These are phyloP conservation scores for Hymenopus coronatus DNA, from an alignment of 2,888 invertebrate species.

Conservation along the genomic window DNA sequence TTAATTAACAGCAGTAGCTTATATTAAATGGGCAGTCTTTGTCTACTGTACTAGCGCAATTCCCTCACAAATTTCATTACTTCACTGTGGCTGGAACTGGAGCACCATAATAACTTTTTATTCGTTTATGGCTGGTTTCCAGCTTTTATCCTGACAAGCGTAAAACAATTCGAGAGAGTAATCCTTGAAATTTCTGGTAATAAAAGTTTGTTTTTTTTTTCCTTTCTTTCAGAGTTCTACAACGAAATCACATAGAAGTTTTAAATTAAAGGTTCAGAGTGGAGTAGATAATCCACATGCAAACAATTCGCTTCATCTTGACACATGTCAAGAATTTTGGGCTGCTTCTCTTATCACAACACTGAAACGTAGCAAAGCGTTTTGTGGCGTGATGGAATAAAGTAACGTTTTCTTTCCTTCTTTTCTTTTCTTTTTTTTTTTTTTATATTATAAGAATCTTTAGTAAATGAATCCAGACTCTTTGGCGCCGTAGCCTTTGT, in stretches of 20 bases:
- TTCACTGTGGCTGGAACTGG: no score
- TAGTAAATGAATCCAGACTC: neutral
- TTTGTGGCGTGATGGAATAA: neutral
- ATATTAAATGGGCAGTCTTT: no score
- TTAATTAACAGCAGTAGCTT: no score
- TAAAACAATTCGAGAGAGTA: no score
- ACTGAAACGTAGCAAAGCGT: neutral
- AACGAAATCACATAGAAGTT: neutral
- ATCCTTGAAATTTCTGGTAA: neutral
- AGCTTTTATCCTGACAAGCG: neutral
- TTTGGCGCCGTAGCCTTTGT: neutral
- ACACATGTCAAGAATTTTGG: slow-evolving; percentile 11
- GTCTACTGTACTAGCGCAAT: no score
- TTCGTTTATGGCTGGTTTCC: neutral
- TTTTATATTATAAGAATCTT: neutral
- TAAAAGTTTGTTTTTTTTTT: neutral
- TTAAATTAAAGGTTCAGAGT: neutral
- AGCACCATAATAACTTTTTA: no score
- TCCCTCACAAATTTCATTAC: no score
- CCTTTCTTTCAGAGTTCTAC: neutral
- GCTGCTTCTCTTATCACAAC: slow-evolving; percentile 1
- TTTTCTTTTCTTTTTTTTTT: neutral
- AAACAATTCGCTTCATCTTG: neutral
- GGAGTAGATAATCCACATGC: neutral
- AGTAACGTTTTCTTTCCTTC: neutral